A percentile compares a stretch with the other conserved stretches of the same genome.
Evolutionary conservation across 2,888 invertebrate species (phyloP).

Genomic region (Idaea aversata): DNA sequence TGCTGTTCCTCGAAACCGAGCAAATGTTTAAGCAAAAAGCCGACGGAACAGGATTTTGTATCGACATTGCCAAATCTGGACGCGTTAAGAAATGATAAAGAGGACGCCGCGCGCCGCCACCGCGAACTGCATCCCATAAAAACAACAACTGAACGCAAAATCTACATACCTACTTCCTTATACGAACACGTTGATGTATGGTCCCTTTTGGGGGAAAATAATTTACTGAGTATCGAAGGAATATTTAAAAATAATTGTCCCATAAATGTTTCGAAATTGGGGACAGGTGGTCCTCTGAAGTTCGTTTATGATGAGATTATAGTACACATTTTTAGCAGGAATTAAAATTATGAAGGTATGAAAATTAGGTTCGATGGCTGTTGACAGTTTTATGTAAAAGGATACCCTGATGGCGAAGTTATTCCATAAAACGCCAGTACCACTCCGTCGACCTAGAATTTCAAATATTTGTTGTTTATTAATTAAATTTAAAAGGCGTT

Average conservation of each 20-base stretch:
- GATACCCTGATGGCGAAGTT: not conserved
- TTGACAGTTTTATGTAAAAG: not conserved
- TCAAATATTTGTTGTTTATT: not conserved
- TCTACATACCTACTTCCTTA: constrained; percentile 38
- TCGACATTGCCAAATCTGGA: constrained; percentile 77
- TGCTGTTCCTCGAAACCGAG: constrained; percentile 74
- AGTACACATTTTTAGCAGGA: not conserved
- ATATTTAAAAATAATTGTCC: constrained; percentile 9
- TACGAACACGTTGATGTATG: constrained; percentile 39
- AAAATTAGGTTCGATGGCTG: too few species aligned
- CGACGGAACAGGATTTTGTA: constrained; percentile 75
- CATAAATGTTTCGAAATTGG: not conserved
- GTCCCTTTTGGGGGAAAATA: constrained; percentile 12
- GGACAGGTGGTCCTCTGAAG: not conserved
- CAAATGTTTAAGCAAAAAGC: constrained; percentile 74
- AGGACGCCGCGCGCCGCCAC: constrained; percentile 58
- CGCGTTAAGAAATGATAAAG: constrained; percentile 78
- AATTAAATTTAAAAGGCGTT: constrained; percentile 1
- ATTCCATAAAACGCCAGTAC: not conserved
- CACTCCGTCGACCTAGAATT: not conserved
- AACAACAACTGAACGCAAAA: constrained; percentile 29
- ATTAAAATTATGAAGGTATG: not conserved
- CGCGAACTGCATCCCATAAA: constrained; percentile 37
- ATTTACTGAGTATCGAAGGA: not conserved
- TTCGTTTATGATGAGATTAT: not conserved